Base-by-base conservation (phyloP, 2,113 vertebrate genomes). In the Emydura subglobosa region DNA sequence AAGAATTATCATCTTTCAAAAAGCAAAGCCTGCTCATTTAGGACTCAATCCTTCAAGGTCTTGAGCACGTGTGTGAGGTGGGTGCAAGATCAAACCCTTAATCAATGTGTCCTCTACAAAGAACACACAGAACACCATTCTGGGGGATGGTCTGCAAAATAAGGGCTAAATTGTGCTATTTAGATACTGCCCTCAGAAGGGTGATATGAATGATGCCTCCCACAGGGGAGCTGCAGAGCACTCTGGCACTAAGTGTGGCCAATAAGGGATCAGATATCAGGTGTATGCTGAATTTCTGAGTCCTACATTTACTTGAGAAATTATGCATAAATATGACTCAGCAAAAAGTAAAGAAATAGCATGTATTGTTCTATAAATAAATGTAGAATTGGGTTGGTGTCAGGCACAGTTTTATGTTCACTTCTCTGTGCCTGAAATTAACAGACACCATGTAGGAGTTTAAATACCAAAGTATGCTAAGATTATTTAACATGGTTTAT, bases 241-340 rank as follows among this genome's bases (percentile, higher is more conserved):
- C 29, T 42, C 76, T 0, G 1, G 72, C n/a, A 1, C 79, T 83
- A 10, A 0, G 0, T 54, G 8, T 79, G 83, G 24, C 54, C 17
- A 88, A 7, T 54, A 50, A 74, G 7, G 65, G 39, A 79, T 21
- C 12, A 27, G 42, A 5, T 5, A 1, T 29, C 39, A 90, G 39
- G 14, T 2, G 1, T 27, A 59, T 10, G 21, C 27, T 42, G 5
- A 27, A 27, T 44, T 31, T 21, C 14, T 12, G 3, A 19, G 47
- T 19, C 25, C 24, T 39, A 17, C 16, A 8, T 25, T 85, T 27
- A 51, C 5, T 11, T 68, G 34, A 72, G 7, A 68, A 72, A 4
- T 50, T 39, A 42, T 22, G 6, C 14, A 34, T 50, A 51, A 19
- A n/a, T 50, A n/a, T 68, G 5, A 25, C 34, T 24, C 47, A 27